phyloP scores from a whole-genome alignment of 2,113 vertebrate species.

The Xerus inauris region DNA sequence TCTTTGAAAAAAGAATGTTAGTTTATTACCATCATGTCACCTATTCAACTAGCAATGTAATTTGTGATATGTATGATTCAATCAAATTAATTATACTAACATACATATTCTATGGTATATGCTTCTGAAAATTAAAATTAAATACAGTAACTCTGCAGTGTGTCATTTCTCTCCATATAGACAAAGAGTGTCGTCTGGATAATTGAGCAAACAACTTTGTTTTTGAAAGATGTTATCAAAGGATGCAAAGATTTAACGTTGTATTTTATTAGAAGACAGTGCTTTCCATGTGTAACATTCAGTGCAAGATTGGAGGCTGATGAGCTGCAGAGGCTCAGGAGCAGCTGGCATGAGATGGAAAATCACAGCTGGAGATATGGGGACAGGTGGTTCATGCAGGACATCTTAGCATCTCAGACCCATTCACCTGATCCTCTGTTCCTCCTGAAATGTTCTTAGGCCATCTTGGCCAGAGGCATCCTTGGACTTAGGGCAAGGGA shows the following conservation, averaged over 20 bases:
- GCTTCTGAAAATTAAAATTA: slow-evolving; percentile 55
- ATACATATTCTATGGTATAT: background rate
- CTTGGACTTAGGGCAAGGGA: slow-evolving; percentile 69
- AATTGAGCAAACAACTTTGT: slow-evolving; percentile 67
- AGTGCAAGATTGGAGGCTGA: rapidly evolving
- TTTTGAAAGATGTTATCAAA: slow-evolving; percentile 67
- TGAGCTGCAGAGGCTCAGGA: background rate
- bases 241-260: slow-evolving; percentile 48
- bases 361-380: background rate
- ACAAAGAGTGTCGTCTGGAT: slow-evolving; percentile 3
- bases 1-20: slow-evolving; percentile 41
- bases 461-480: slow-evolving; percentile 68
- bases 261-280: background rate
- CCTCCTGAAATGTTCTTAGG: slow-evolving; percentile 47
- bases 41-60: slow-evolving; percentile 74
- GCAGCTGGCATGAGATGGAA: background rate
- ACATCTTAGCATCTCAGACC: background rate
- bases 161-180: slow-evolving; percentile 49
- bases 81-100: slow-evolving; percentile 71
- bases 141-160: slow-evolving; percentile 39
- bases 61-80: slow-evolving; percentile 66
- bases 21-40: slow-evolving; percentile 64
- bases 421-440: background rate
- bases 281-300: background rate
- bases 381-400: background rate